Evolutionary conservation across 1,140 invertebrate species (phyloP).

Genomic region (Sycophila sp.): DNA sequence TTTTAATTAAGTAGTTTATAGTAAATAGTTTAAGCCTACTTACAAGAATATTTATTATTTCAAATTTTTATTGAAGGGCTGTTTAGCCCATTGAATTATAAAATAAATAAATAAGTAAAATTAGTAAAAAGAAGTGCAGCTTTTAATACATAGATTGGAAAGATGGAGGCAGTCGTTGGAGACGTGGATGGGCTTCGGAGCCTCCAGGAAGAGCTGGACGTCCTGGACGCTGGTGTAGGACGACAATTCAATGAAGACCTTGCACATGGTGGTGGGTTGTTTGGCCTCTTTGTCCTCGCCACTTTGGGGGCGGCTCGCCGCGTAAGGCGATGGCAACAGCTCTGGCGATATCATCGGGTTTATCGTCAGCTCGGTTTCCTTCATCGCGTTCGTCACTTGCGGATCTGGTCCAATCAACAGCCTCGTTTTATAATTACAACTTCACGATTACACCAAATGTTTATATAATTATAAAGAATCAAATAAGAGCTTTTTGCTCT

Average conservation of each 20-base stretch:
- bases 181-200: constrained; percentile 65
- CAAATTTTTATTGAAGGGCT: too few species aligned
- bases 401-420: too few species aligned
- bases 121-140: constrained; percentile 8
- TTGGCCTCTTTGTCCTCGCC: constrained; percentile 44
- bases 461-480: too few species aligned
- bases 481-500: too few species aligned
- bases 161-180: constrained; percentile 63
- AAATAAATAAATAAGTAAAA: not conserved
- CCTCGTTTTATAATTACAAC: too few species aligned
- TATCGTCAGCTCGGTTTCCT: constrained; percentile 63
- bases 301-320: not conserved
- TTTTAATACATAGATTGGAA: constrained; percentile 64
- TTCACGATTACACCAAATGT: too few species aligned
- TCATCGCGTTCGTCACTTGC: constrained; percentile 43
- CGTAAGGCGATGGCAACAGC: constrained; percentile 51
- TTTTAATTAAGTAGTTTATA: too few species aligned
- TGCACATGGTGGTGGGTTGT: constrained; percentile 60
- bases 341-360: constrained; percentile 57
- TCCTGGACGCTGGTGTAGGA: constrained; percentile 66
- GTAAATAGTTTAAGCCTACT: too few species aligned
- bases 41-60: too few species aligned
- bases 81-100: not conserved
- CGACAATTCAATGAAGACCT: constrained; percentile 62
- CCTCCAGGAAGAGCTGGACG: constrained; percentile 68